phyloP scores from a whole-genome alignment of 2,888 invertebrate genomes.

The Drosophila affinis region DNA sequence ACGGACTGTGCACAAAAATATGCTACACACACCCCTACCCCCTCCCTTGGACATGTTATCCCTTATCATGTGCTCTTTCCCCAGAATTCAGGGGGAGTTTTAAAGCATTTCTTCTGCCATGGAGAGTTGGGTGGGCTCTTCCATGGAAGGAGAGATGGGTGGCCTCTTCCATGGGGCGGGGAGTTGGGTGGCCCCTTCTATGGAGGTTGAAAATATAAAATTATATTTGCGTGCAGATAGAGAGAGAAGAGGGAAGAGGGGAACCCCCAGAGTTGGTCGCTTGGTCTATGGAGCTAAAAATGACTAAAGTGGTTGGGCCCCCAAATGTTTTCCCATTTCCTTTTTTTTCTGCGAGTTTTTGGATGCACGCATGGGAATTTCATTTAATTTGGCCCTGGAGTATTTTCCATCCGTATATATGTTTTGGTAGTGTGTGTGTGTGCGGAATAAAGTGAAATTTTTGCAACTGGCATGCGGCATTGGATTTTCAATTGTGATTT shows the following conservation, averaged over 20 bases:
- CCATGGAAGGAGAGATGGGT: not conserved
- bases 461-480: conserved; percentile 23
- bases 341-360: conserved; percentile 17
- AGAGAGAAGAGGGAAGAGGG: not conserved
- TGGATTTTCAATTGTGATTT: conserved; percentile 39
- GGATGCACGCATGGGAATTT: conserved; percentile 40
- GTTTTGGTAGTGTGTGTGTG: conserved; percentile 17
- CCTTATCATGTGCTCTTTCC: conserved; percentile 34
- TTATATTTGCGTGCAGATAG: conserved; percentile 11
- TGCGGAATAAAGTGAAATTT: conserved; percentile 19
- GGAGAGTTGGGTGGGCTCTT: not conserved
- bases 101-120: not conserved
- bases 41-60: conserved; percentile 26
- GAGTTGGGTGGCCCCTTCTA: too few species aligned
- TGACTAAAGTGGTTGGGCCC: conserved; percentile 30
- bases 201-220: conserved; percentile 12
- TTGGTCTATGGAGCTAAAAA: conserved; percentile 32
- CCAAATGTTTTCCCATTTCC: conserved; percentile 10
- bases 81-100: not conserved
- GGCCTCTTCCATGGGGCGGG: too few species aligned
- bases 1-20: conserved; percentile 9
- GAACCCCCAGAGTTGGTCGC: not conserved
- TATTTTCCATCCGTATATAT: not conserved
- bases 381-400: conserved; percentile 42
- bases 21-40: not conserved